Conservation (phyloP, 2,797 vertebrate species). For the Danio choprae region DNA sequence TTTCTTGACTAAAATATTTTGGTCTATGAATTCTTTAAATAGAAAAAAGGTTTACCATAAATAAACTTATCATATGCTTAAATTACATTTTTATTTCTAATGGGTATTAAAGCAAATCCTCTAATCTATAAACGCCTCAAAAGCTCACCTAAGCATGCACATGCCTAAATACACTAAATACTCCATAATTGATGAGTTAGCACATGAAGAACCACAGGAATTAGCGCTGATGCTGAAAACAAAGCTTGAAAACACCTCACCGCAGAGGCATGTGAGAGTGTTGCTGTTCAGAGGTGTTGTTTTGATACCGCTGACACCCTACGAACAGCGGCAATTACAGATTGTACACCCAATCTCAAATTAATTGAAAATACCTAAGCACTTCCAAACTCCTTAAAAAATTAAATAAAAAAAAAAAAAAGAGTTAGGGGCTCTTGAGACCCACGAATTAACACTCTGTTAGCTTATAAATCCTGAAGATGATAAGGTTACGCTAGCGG, state of each 20-base stretch:
- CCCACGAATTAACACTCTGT: constrained; percentile 6
- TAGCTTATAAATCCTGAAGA: constrained; percentile 26
- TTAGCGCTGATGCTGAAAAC: constrained; percentile 20
- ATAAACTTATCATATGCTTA: too few relatives aligned
- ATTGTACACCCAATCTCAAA: constrained; percentile 9
- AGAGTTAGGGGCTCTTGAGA: constrained; percentile 1
- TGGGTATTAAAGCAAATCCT: background rate
- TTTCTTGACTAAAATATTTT: too few relatives aligned
- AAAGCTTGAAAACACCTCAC: constrained; percentile 22
- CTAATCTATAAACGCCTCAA: background rate
- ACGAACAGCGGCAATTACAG: background rate
- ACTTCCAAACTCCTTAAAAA: background rate
- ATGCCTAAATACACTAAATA: background rate
- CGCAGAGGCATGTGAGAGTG: background rate
- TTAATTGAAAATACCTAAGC: constrained; percentile 14
- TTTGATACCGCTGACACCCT: background rate
- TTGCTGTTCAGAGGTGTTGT: constrained; percentile 22
- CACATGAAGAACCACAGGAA: constrained; percentile 12
- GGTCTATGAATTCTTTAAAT: too few relatives aligned
- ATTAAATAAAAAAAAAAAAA: constrained; percentile 11
- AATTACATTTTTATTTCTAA: too few relatives aligned
- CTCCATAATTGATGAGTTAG: constrained; percentile 15
- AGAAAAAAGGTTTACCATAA: too few relatives aligned
- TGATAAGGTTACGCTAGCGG: background rate
- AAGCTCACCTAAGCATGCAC: background rate